Conservation (phyloP, 1,140 invertebrate species). For the Euura lappo region DNA sequence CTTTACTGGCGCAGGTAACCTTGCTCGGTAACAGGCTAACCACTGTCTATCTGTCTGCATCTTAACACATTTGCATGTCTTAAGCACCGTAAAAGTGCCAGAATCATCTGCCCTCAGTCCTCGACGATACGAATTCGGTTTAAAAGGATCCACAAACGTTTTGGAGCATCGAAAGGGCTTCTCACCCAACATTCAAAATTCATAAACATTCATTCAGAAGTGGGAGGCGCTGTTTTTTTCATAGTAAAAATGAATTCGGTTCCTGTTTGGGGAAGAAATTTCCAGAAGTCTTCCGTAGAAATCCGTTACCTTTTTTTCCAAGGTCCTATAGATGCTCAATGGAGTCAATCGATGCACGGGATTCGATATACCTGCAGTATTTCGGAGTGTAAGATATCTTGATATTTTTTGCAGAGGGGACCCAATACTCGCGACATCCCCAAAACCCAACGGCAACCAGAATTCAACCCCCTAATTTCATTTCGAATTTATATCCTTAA, state of each 20-base stretch:
- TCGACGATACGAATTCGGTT: background rate
- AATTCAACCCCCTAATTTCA: constrained; percentile 4
- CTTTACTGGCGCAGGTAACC: background rate
- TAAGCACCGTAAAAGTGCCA: constrained; percentile 1
- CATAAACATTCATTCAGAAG: too few species aligned
- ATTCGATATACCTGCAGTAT: constrained; percentile 7
- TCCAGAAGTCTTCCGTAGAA: background rate
- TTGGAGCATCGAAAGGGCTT: too few species aligned
- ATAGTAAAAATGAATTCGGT: too few species aligned
- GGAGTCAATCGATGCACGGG: constrained; percentile 6
- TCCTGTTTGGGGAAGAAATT: too few species aligned
- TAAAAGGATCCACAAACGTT: too few species aligned
- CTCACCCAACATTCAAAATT: too few species aligned
- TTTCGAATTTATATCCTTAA: constrained; percentile 8
- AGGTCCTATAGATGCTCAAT: background rate
- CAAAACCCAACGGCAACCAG: constrained; percentile 9
- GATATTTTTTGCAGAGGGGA: background rate
- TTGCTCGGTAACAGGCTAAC: background rate
- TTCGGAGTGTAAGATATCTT: background rate
- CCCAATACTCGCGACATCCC: too few species aligned
- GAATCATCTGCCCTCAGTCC: background rate
- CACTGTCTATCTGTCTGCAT: background rate
- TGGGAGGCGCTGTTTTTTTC: too few species aligned
- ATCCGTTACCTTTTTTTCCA: background rate
- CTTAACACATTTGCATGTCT: background rate